phyloP scores from a whole-genome alignment of 2,797 vertebrate species.

The Dryobates pubescens region DNA sequence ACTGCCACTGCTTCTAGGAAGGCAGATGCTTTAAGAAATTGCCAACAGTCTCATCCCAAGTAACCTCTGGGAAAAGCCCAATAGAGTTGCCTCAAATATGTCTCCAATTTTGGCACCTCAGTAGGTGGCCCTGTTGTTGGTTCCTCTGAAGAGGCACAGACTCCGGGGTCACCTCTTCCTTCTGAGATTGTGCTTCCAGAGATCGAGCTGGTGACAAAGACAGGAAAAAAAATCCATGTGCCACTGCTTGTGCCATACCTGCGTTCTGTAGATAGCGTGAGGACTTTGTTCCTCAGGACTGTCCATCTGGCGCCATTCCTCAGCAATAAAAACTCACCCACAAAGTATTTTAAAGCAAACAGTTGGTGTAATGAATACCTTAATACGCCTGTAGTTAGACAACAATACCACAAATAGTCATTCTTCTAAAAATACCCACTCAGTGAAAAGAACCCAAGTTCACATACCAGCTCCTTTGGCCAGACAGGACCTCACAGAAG shows the following conservation, averaged over 20 bases:
- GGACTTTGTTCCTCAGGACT: slow-evolving; percentile 64
- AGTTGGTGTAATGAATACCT: slow-evolving; percentile 51
- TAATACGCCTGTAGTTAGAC: slow-evolving; percentile 20
- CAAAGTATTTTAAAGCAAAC: slow-evolving; percentile 55
- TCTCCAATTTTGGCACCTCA: background rate
- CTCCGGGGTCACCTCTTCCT: background rate
- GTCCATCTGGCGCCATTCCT: slow-evolving; percentile 51
- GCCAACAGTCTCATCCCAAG: background rate
- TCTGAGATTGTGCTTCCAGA: background rate
- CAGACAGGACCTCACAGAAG: background rate
- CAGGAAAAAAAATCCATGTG: background rate
- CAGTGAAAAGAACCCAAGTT: background rate
- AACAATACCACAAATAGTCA: background rate
- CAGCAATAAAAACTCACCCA: slow-evolving; percentile 51
- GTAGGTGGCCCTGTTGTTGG: background rate
- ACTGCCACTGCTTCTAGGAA: background rate
- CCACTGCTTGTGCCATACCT: background rate
- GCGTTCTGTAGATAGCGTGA: background rate
- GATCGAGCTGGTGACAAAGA: background rate
- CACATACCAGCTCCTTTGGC: background rate
- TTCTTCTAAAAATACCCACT: background rate
- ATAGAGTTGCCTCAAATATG: rapidly evolving
- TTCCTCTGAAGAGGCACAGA: background rate
- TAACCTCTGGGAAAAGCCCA: background rate
- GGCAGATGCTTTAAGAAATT: background rate